Conservation (phyloP, 2,797 vertebrate species). For the Hyperoplus immaculatus region DNA sequence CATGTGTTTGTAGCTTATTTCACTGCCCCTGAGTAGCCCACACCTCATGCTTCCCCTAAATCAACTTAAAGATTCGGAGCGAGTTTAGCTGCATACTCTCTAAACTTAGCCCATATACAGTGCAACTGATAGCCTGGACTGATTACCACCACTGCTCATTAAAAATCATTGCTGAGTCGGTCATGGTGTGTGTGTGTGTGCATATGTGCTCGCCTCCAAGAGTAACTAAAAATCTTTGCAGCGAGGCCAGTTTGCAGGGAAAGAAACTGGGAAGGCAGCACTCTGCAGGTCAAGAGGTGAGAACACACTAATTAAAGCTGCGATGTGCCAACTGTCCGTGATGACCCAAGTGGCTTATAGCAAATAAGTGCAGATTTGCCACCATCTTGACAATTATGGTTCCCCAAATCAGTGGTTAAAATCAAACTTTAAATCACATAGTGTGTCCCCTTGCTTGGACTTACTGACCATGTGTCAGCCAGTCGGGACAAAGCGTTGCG, state of each 20-base stretch:
- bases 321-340: conserved; percentile 1
- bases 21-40: neutral
- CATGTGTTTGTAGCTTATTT: neutral
- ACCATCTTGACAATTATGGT: neutral
- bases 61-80: neutral
- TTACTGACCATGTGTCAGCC: neutral
- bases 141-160: neutral
- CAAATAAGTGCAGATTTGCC: conserved; percentile 4
- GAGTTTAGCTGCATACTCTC: neutral
- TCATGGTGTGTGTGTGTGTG: conserved; percentile 1
- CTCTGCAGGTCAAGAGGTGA: conserved; percentile 44
- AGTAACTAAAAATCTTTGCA: conserved; percentile 3
- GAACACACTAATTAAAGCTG: conserved; percentile 44
- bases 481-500: neutral
- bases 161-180: neutral
- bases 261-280: conserved; percentile 17
- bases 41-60: too few relatives aligned
- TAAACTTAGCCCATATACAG: neutral
- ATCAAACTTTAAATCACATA: neutral
- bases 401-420: neutral
- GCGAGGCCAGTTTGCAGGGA: conserved; percentile 7
- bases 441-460: neutral
- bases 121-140: neutral
- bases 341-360: neutral
- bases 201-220: neutral